Conservation (phyloP, 1,140 invertebrate genomes). For the Lucilia cuprina region DNA sequence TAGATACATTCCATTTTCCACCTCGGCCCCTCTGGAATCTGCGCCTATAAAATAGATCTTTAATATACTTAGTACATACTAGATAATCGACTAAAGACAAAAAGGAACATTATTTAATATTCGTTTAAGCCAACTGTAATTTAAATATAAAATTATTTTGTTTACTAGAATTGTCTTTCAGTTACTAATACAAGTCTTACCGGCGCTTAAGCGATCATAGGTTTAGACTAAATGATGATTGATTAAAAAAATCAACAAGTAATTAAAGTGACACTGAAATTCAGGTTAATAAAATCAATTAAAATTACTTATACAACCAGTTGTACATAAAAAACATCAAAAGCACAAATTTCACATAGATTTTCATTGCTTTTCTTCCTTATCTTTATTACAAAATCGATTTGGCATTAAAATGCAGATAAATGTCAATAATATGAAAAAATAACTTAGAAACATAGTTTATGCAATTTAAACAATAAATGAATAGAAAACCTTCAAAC, state of each 20-base stretch:
- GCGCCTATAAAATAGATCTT: no score
- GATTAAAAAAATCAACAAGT: not conserved
- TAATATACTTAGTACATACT: no score
- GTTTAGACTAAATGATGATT: not conserved
- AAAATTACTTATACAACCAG: not conserved
- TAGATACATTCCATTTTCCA: no score
- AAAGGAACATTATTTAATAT: not conserved
- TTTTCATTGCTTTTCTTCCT: not conserved
- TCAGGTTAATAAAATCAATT: not conserved
- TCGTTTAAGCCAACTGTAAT: not conserved
- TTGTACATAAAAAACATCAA: not conserved
- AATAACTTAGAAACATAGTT: no score
- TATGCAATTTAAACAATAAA: no score
- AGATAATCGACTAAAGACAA: no score
- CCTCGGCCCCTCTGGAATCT: no score
- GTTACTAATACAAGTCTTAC: not conserved
- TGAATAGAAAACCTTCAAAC: no score
- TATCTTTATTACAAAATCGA: constrained; percentile 4
- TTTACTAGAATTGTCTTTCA: not conserved
- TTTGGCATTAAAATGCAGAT: no score
- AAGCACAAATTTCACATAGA: constrained; percentile 1
- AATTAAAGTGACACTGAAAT: not conserved
- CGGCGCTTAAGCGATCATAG: not conserved
- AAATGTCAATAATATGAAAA: no score
- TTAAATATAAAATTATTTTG: not conserved